These are phyloP conservation scores for Lithobates pipiens DNA, from an alignment of 2,797 vertebrate species.

Conservation along the genomic window DNA sequence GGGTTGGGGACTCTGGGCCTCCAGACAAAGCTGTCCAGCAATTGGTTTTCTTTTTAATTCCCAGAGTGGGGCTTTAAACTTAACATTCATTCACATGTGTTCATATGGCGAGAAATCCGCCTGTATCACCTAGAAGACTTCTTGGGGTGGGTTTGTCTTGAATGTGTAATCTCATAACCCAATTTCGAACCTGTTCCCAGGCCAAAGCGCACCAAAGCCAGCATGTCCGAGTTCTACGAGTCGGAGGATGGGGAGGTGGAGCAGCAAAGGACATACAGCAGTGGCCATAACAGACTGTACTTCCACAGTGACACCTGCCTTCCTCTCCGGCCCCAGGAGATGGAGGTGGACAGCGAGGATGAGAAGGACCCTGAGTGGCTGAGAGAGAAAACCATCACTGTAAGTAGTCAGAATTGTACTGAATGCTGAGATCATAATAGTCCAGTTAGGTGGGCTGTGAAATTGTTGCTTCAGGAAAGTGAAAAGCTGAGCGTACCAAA, in stretches of 20 bases:
- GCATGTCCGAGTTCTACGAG: slow-evolving; percentile 96
- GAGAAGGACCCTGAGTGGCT: slow-evolving; percentile 98
- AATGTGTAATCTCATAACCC: too few relatives aligned
- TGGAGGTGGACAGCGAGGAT: slow-evolving; percentile 98
- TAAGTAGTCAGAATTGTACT: slow-evolving; percentile 68
- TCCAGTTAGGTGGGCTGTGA: too few relatives aligned
- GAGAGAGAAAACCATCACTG: slow-evolving; percentile 96
- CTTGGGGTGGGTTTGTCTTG: too few relatives aligned
- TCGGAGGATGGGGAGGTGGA: slow-evolving; percentile 95
- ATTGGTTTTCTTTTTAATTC: too few relatives aligned
- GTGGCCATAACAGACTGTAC: slow-evolving; percentile 97
- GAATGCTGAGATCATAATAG: too few relatives aligned
- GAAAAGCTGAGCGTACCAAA: too few relatives aligned
- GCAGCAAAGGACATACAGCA: slow-evolving; percentile 95
- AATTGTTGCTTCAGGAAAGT: too few relatives aligned
- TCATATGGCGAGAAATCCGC: too few relatives aligned
- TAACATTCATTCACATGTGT: too few relatives aligned
- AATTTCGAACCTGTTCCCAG: slow-evolving; percentile 68
- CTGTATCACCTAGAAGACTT: slow-evolving; percentile 17
- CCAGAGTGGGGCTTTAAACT: too few relatives aligned
- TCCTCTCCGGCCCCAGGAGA: slow-evolving; percentile 96
- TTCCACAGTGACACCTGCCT: slow-evolving; percentile 98
- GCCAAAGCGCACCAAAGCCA: slow-evolving; percentile 95
- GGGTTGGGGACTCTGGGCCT: too few relatives aligned
- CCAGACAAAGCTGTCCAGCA: too few relatives aligned